Evolutionary conservation across 2,888 invertebrate genomes (phyloP), one percentile per base, ranked within the genome.

Genomic region (Drosophila parthenogenetica): DNA sequence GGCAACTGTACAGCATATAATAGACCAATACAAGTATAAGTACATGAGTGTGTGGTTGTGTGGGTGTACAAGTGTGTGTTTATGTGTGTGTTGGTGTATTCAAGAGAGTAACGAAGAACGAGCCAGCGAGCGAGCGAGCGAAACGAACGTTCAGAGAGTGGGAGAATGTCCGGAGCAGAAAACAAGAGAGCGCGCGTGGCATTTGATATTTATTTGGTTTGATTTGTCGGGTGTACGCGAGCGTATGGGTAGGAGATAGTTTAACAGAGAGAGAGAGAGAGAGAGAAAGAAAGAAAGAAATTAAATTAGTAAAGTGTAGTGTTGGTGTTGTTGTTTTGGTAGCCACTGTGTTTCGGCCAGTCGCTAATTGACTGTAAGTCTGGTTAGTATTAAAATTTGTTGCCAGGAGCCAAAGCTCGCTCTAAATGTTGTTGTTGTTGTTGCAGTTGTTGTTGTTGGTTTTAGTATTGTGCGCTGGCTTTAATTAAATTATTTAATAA

Each of bases 1-100:
- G 87, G 90, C 92, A 92, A 89, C 92, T 92, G 89, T 73, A 60
- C 72, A 67, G 68, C 65, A 32, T 35, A 45, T 45, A 22, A 55
- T 35, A 62, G 35, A 51, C 32, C 61, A 62, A 71, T 75, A 67
- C 75, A 81, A 79, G 65, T 46, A n/a, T 35, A 16, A 37, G 29
- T 29, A 35, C 46, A 43, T 48, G 42, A 64, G 61, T 51, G 53
- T 48, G 51, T 42, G 51, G 39, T 61, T 51, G 53, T 48, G 51
- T 42, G 46, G 39, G 65, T 60, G 53, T 53, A 25, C 16, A 46
- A 16, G 43, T 25, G 37, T 37, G 53, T 54, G 11, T 46, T 40
- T 54, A 39, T 48, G 46, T 53, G n/a, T 57, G 37, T 67, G 14
- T 37, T 48, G 50, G 19, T 55, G 14, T 58, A 45, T 49, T 39